Evolutionary conservation across 2,113 vertebrate species (phyloP).

Genomic region (Clarias macrocephalus): DNA sequence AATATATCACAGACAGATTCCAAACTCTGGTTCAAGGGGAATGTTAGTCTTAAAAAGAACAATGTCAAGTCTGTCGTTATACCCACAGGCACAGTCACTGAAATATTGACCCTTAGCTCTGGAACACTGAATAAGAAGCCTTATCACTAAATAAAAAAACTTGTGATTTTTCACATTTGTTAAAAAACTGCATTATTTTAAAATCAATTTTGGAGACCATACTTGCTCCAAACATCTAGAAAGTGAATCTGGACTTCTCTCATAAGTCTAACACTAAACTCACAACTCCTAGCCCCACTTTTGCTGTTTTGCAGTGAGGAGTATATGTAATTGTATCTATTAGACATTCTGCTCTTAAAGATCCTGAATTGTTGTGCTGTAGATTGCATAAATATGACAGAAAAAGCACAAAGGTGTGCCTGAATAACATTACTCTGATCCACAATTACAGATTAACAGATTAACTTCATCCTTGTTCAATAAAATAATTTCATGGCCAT

Average conservation of each 20-base stretch:
- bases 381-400: not conserved
- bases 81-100: not conserved
- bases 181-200: too few species aligned
- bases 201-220: not conserved
- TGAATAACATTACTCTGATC: not conserved
- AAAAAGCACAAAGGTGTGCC: not conserved
- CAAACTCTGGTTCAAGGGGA: constrained; percentile 20
- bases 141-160: not conserved
- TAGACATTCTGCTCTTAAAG: not conserved
- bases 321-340: not conserved
- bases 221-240: not conserved
- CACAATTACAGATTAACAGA: not conserved
- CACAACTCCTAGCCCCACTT: not conserved
- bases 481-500: not conserved
- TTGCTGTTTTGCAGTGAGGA: not conserved
- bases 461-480: not conserved
- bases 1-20: constrained; percentile 30
- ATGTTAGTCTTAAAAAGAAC: constrained; percentile 1
- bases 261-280: not conserved
- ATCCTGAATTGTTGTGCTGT: not conserved
- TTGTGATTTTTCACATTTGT: not conserved
- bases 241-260: not conserved
- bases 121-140: not conserved
- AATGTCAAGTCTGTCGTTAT: not conserved
- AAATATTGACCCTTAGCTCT: not conserved